phyloP scores from a whole-genome alignment of 2,113 vertebrate species.

The Xenopus borealis region DNA sequence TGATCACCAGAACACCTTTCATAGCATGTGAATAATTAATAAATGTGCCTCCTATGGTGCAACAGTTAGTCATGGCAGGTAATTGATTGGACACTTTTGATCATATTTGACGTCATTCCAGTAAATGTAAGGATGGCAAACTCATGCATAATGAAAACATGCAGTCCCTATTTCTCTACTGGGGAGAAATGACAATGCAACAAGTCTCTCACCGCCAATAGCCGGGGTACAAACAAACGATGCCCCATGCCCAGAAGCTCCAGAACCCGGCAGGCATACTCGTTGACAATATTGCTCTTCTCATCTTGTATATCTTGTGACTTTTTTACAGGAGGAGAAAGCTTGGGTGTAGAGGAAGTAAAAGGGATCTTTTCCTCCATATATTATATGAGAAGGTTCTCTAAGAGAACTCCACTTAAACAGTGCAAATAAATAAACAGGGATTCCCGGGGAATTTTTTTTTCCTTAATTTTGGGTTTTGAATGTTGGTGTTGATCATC shows the following conservation, averaged over 20 bases:
- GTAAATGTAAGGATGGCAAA: background rate
- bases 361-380: conserved; percentile 81
- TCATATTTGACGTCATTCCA: no score
- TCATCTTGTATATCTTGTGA: conserved; percentile 84
- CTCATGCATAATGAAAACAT: conserved; percentile 27
- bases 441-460: no score
- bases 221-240: conserved; percentile 92
- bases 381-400: conserved; percentile 67
- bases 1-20: no score
- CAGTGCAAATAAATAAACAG: background rate
- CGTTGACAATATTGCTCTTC: conserved; percentile 77
- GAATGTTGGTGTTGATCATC: conserved; percentile 28
- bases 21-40: no score
- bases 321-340: conserved; percentile 73
- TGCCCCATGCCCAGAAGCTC: conserved; percentile 97
- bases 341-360: conserved; percentile 74
- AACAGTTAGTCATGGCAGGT: conserved; percentile 20
- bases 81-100: background rate
- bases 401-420: background rate
- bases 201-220: conserved; percentile 90
- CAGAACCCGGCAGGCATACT: conserved; percentile 87
- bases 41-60: background rate
- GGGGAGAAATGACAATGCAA: conserved; percentile 41
- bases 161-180: conserved; percentile 29
- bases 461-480: no score